Evolutionary conservation across 2,888 invertebrate species (phyloP), one percentile per base, ranked within the genome.

Genomic region (Hartigia nigra): DNA sequence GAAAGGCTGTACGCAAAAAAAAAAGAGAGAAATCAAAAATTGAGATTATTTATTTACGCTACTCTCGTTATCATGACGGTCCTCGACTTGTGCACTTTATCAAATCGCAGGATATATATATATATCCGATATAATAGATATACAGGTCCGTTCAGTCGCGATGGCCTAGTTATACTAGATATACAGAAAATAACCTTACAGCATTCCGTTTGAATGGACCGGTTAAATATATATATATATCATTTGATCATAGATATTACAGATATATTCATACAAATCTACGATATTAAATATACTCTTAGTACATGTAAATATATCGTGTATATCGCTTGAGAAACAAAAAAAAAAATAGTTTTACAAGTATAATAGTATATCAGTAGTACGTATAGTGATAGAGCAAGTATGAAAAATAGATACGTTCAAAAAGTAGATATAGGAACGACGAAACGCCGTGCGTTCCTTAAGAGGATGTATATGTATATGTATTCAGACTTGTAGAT

Each of bases 1-100:
- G 39, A n/a, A 34, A 31, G 37, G 37, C 75, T 70, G 81, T 55
- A 76, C 74, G 12, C 69, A 12, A 31, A 32, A 31, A 14, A 70
- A 70, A 31, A 70, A 70, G 31, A 2, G 11, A 70, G 31, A 11
- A 70, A 70, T 4, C 23, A 31, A 70, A 31, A 9, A 72, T 72
- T 14, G 5, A 5, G 31, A 72, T 31, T 72, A 32, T 9, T 3
- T 31, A 55, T 55, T 55, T 23, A 55, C 14, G 23, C 23, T 55
- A 55, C 5, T 1, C 5, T 55, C 23, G 23, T 55, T 23, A 23
- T 55, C 39, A 55, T 4, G 39, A 55, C 23, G 23, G 23, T 55
- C 39, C 39, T 55, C 39, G 23, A 4, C 12, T 23, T 23, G 14
- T 55, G 39, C 23, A 55, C 23, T 5, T 55, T 55, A 23, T 23